These are phyloP conservation scores for Aelia acuminata DNA, from an alignment of 2,888 invertebrate genomes.

Conservation along the genomic window DNA sequence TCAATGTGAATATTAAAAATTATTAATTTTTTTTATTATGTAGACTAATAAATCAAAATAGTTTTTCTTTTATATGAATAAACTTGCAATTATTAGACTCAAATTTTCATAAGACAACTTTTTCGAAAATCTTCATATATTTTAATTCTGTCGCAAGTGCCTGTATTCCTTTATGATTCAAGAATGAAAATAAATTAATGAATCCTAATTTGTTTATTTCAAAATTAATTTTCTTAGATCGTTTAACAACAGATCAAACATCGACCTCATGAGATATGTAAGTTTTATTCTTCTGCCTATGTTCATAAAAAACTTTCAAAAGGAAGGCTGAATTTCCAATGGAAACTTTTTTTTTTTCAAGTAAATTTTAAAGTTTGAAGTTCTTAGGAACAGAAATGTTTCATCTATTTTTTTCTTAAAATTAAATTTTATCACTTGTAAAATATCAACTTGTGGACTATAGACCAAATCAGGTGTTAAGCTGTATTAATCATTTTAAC, in stretches of 20 bases:
- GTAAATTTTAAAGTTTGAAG: background rate
- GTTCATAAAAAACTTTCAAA: background rate
- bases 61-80: background rate
- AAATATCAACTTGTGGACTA: no score
- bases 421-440: background rate
- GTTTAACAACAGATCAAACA: no score
- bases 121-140: background rate
- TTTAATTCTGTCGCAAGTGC: background rate
- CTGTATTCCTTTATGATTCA: background rate
- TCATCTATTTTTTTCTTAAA: background rate
- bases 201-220: background rate
- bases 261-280: no score
- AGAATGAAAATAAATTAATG: background rate
- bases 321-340: background rate
- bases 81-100: background rate
- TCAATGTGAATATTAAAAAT: background rate
- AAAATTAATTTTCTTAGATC: no score
- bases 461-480: no score
- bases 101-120: background rate
- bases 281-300: no score
- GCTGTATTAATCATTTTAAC: no score
- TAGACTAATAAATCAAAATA: background rate
- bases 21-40: background rate
- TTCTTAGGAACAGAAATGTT: background rate
- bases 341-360: background rate